Evolutionary conservation across 2,888 invertebrate species (phyloP), one percentile per base, ranked within the genome.

Genomic region (Agonopterix heracliana): DNA sequence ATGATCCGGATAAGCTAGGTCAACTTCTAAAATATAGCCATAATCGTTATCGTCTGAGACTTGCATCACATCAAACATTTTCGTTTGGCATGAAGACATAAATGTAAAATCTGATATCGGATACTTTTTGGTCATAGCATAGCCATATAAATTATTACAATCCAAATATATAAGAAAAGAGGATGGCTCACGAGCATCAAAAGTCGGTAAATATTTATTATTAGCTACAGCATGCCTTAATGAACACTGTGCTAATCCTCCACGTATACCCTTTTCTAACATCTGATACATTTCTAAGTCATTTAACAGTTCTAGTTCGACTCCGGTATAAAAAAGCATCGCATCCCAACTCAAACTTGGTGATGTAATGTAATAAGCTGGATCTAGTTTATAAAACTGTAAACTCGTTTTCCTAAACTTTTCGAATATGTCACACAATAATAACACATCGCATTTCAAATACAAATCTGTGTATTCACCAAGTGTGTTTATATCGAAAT

Each of bases 81-180:
- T 41, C 3, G 1, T 4, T 10, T 10, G 1, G n/a, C n/a, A n/a
- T n/a, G n/a, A n/a, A n/a, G 2, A 1, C 26, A 49, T 8, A 11
- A 41, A 12, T 12, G 2, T 41, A 3, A 41, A 41, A 3, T 41
- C 41, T 2, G 41, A n/a, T 9, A 12, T 26, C 10, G 58, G 56
- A 13, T 54, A 12, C 9, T 52, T 46, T 38, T 54, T 47, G 9
- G 43, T 51, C 58, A 58, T 54, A 13, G 56, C 54, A 46, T 49
- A 60, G 4, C 66, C 67, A 49, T 69, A 71, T 14, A 68, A 49
- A 54, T 71, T 73, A 48, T 69, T 67, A 26, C 60, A 56, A 53
- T 70, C 68, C 4, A 64, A 52, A 48, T 67, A 68, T 17, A 61
- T 44, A 10, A 74, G 36, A 50, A 54, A 68, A 26, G 41, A 54